phyloP scores from a whole-genome alignment of 2,113 vertebrate species.

The Sitta europaea region DNA sequence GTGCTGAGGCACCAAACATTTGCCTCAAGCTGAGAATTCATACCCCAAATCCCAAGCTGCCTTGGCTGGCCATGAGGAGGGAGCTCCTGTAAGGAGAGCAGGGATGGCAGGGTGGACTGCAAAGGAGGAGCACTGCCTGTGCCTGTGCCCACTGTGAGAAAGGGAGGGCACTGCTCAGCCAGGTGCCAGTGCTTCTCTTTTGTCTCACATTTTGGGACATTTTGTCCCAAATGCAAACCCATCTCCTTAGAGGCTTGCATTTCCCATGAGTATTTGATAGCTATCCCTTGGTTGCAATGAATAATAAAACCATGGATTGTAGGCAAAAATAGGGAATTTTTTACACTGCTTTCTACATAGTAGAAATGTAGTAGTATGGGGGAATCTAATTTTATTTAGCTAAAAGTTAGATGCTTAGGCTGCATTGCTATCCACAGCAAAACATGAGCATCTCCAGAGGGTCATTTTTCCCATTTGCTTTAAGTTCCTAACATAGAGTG shows the following conservation, averaged over 20 bases:
- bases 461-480: not conserved
- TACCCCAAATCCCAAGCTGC: not conserved
- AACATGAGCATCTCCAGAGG: not conserved
- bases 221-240: not conserved
- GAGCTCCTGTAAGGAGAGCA: not conserved
- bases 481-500: not conserved
- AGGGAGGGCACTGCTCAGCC: not conserved
- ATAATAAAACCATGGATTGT: not conserved
- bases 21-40: not conserved
- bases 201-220: not conserved
- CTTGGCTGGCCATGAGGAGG: not conserved
- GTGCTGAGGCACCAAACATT: not conserved
- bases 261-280: not conserved
- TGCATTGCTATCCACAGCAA: not conserved
- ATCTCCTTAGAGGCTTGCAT: not conserved
- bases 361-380: not conserved
- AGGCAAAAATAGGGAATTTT: not conserved
- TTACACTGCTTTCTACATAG: rapidly evolving
- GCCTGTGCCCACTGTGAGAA: not conserved
- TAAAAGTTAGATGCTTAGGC: not conserved
- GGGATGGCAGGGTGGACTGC: not conserved
- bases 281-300: not conserved
- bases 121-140: not conserved
- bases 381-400: not conserved
- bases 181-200: not conserved